These are phyloP conservation scores for Tipula lateralis DNA, from an alignment of 2,888 invertebrate species.

Conservation along the genomic window DNA sequence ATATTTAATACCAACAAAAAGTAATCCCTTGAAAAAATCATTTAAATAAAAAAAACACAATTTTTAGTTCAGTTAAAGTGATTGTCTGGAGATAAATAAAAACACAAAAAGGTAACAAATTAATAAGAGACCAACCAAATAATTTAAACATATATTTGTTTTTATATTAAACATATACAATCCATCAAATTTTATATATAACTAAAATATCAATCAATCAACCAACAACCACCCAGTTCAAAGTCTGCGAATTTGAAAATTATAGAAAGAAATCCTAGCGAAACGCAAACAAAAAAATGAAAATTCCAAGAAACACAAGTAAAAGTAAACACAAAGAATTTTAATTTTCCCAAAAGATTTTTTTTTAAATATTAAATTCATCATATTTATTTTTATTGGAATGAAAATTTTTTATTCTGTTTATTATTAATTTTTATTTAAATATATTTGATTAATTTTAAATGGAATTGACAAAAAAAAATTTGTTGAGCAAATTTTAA, in stretches of 20 bases:
- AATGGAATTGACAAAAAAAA: background rate
- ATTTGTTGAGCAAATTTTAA: background rate
- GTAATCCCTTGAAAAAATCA: background rate
- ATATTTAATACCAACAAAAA: background rate
- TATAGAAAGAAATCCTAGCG: background rate
- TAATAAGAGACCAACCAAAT: background rate
- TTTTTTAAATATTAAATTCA: background rate
- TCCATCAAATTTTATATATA: background rate
- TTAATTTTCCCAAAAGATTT: background rate
- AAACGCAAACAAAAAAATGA: constrained; percentile 15
- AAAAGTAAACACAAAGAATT: background rate
- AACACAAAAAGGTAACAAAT: background rate
- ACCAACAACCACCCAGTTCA: constrained; percentile 27
- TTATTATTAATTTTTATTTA: constrained; percentile 12
- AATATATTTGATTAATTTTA: too few relatives aligned
- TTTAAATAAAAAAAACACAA: background rate
- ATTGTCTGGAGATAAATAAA: constrained; percentile 1
- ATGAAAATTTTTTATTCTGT: background rate
- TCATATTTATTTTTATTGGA: background rate
- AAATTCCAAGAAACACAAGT: background rate
- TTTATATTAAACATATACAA: background rate
- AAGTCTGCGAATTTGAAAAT: constrained; percentile 24
- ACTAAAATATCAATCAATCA: background rate
- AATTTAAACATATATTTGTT: background rate
- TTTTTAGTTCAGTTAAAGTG: background rate